Evolutionary conservation across 2,797 vertebrate genomes (phyloP).

Genomic region (Sparus aurata): DNA sequence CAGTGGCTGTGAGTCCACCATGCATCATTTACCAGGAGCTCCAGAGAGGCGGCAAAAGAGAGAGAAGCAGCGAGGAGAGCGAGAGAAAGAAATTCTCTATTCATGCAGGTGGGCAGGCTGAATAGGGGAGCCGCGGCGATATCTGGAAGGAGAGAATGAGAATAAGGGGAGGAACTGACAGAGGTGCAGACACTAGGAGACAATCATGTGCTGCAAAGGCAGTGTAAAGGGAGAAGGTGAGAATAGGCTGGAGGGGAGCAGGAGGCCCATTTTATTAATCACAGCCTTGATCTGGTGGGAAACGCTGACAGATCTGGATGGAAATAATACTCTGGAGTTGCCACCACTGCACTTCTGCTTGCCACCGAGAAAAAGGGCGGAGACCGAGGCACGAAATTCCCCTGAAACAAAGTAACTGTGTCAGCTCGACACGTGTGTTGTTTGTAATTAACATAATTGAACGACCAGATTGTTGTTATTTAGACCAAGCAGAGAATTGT

Average conservation of each 20-base stretch:
- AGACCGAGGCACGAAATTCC: conserved; percentile 26
- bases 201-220: conserved; percentile 56
- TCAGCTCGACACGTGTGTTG: not conserved
- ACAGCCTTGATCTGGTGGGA: conserved; percentile 82
- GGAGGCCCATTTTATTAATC: conserved; percentile 85
- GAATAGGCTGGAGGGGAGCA: conserved; percentile 76
- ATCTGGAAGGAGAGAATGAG: conserved; percentile 54
- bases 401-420: not conserved
- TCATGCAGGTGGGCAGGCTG: conserved; percentile 45
- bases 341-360: conserved; percentile 47
- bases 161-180: conserved; percentile 57
- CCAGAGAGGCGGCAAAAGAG: conserved; percentile 66
- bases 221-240: conserved; percentile 68
- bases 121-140: conserved; percentile 38
- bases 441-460: conserved; percentile 32
- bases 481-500: conserved; percentile 14
- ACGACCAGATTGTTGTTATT: conserved; percentile 21
- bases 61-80: conserved; percentile 59
- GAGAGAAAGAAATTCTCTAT: conserved; percentile 60
- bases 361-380: conserved; percentile 27
- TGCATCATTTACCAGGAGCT: conserved; percentile 84
- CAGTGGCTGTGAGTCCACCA: conserved; percentile 79
- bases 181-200: conserved; percentile 53
- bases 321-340: conserved; percentile 64
- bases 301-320: conserved; percentile 67